Evolutionary conservation across 1,140 invertebrate genomes (phyloP).

Genomic region (Musca vetustissima): DNA sequence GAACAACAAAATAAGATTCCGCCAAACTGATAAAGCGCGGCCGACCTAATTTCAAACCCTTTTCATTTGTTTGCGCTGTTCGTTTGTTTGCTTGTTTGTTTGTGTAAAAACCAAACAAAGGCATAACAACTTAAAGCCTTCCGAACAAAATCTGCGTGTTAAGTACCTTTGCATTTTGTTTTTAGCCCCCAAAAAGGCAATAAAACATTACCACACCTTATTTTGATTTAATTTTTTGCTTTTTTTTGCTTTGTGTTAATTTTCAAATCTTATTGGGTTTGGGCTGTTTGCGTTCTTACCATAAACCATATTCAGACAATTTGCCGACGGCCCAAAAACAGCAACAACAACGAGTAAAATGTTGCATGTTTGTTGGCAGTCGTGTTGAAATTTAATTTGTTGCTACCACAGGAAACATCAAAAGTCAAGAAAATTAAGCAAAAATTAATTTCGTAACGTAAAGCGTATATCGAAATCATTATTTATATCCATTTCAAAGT

Average conservation of each 20-base stretch:
- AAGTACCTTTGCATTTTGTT: background rate
- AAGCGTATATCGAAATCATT: too few relatives aligned
- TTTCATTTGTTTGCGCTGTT: background rate
- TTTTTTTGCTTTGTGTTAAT: too few relatives aligned
- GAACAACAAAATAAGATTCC: too few relatives aligned
- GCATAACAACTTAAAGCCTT: background rate
- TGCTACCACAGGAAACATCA: slow-evolving; percentile 18
- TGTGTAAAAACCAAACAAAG: background rate
- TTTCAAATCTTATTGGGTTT: too few relatives aligned
- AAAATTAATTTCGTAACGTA: too few relatives aligned
- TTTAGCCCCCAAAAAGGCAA: background rate
- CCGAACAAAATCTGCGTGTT: slow-evolving; percentile 14
- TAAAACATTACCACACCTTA: slow-evolving; percentile 16
- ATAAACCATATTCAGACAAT: too few relatives aligned
- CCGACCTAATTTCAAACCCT: slow-evolving; percentile 16
- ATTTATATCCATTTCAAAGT: too few relatives aligned
- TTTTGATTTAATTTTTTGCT: slow-evolving; percentile 8
- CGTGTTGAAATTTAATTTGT: slow-evolving; percentile 22
- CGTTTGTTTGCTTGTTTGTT: background rate
- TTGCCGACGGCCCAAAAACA: too few relatives aligned
- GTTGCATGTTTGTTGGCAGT: slow-evolving; percentile 3
- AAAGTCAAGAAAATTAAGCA: slow-evolving; percentile 1
- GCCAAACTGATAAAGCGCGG: background rate
- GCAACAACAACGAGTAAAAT: too few relatives aligned
- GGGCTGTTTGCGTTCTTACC: too few relatives aligned